Conservation (phyloP, 2,888 invertebrate species). For the Tetropium fuscum region DNA sequence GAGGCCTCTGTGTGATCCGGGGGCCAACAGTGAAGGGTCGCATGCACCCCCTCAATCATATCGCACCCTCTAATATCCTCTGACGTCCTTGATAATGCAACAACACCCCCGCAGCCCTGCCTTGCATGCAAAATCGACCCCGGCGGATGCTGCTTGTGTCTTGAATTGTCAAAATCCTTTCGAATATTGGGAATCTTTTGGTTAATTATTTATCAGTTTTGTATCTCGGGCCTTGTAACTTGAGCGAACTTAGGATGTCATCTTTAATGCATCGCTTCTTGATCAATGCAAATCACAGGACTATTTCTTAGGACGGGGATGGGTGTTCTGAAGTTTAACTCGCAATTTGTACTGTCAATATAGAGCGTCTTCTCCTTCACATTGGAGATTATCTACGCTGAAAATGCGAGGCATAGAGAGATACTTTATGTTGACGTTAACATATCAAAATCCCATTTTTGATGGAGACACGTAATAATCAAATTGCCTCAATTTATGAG, state of each 20-base stretch:
- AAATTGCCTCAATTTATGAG: no score
- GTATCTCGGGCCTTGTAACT: background rate
- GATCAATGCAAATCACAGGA: background rate
- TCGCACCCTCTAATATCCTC: conserved; percentile 67
- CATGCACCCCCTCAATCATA: conserved; percentile 64
- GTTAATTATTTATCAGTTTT: conserved; percentile 37
- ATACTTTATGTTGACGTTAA: no score
- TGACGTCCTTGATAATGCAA: conserved; percentile 66
- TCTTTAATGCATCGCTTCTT: conserved; percentile 12
- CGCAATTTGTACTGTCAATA: no score
- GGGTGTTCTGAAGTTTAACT: no score
- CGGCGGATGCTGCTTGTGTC: conserved; percentile 32
- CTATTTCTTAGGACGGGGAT: no score
- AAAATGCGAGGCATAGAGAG: no score
- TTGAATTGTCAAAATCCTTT: conserved; percentile 26
- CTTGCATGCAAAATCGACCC: conserved; percentile 38
- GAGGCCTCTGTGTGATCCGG: conserved; percentile 55
- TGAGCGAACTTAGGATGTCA: conserved; percentile 7
- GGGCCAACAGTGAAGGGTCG: conserved; percentile 45
- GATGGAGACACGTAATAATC: no score
- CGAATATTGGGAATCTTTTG: conserved; percentile 23
- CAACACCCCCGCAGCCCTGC: conserved; percentile 57
- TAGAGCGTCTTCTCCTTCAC: no score
- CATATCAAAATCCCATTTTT: no score
- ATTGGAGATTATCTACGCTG: no score